Percentiles rank a stretch among this genome's conserved stretches.
phyloP scores from a whole-genome alignment of 2,888 invertebrate species.

The Euplexia lucipara region DNA sequence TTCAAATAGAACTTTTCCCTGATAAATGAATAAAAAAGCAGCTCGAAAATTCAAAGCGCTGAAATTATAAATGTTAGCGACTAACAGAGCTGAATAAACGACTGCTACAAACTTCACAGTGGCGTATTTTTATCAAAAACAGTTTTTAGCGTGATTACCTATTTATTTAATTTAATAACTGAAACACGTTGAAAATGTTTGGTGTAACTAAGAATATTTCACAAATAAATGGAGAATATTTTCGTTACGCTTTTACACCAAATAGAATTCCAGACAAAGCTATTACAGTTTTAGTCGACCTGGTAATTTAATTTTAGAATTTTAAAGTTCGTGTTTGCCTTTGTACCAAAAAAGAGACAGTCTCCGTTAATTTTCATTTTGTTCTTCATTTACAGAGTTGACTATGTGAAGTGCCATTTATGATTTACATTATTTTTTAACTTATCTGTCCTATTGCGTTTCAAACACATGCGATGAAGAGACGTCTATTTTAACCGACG shows the following conservation, averaged over 20 bases:
- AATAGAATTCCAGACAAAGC: slow-evolving; percentile 32
- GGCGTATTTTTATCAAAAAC: slow-evolving; percentile 17
- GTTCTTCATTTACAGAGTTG: slow-evolving; percentile 29
- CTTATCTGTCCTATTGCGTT: neutral
- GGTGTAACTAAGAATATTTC: slow-evolving; percentile 19
- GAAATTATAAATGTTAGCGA: slow-evolving; percentile 35
- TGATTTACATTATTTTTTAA: slow-evolving; percentile 8
- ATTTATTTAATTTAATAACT: slow-evolving; percentile 34
- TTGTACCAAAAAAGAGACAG: slow-evolving; percentile 29
- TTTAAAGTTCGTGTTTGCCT: slow-evolving; percentile 10
- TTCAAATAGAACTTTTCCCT: slow-evolving; percentile 38
- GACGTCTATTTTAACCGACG: neutral
- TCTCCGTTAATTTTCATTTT: slow-evolving; percentile 22
- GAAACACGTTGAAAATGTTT: slow-evolving; percentile 9
- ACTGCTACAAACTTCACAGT: slow-evolving; percentile 29
- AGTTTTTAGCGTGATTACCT: slow-evolving; percentile 11
- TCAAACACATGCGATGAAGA: slow-evolving; percentile 3
- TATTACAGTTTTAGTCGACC: slow-evolving; percentile 19
- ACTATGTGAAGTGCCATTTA: slow-evolving; percentile 22
- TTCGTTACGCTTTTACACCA: neutral
- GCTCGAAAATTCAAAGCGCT: slow-evolving; percentile 39
- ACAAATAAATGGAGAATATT: neutral
- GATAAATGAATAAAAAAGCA: slow-evolving; percentile 35
- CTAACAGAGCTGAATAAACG: slow-evolving; percentile 34
- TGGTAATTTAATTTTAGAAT: slow-evolving; percentile 43